A percentile compares a stretch with the other conserved stretches of the same genome.
Conservation (phyloP, 2,888 invertebrate genomes). For the Caenorhabditis angaria region DNA sequence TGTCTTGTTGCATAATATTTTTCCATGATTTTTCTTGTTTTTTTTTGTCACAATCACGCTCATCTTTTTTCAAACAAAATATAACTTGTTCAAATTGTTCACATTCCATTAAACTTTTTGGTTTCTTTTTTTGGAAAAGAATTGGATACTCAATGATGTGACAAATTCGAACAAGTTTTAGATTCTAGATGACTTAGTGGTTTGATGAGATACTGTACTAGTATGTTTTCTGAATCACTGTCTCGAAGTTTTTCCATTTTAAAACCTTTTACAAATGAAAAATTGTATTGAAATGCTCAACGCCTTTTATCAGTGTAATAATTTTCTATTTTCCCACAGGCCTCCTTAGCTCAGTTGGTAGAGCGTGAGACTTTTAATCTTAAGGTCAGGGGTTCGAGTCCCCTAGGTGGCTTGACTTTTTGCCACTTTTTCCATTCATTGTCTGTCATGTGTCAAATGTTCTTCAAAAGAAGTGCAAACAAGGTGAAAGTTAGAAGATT, state of each 20-base stretch:
- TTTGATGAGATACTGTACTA: too few relatives aligned
- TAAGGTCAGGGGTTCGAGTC: slow-evolving; percentile 60
- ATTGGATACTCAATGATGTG: neutral
- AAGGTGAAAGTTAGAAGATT: neutral
- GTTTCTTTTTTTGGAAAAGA: neutral
- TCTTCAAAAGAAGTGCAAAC: slow-evolving; percentile 2
- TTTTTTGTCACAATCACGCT: neutral
- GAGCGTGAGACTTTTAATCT: slow-evolving; percentile 66
- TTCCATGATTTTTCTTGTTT: neutral
- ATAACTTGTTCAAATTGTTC: neutral
- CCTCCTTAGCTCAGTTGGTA: slow-evolving; percentile 63
- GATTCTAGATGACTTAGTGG: too few relatives aligned
- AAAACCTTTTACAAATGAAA: too few relatives aligned
- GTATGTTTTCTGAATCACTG: too few relatives aligned
- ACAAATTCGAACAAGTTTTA: neutral
- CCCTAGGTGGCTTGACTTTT: slow-evolving; percentile 53
- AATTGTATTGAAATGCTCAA: too few relatives aligned
- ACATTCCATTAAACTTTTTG: neutral
- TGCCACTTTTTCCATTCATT: too few relatives aligned
- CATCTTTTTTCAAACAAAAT: neutral
- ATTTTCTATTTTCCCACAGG: too few relatives aligned
- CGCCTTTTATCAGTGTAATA: too few relatives aligned
- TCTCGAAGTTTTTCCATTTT: too few relatives aligned
- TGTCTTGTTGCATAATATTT: neutral
- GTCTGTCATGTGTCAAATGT: neutral